phyloP scores from a whole-genome alignment of 1,140 invertebrate species.

The Ephestia elutella region DNA sequence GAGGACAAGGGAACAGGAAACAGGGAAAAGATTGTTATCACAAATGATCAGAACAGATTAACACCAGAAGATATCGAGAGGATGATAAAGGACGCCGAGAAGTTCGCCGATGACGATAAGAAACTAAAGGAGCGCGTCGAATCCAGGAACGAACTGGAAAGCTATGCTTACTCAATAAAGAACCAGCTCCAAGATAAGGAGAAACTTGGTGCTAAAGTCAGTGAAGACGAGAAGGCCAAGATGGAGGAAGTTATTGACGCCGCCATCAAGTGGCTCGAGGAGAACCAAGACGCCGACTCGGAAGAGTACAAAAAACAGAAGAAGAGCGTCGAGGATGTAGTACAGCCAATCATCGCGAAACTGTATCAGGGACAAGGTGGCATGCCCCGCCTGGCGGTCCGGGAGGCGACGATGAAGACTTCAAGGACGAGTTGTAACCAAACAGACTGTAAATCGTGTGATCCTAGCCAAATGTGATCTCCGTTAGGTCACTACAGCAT shows the following conservation, averaged over 20 bases:
- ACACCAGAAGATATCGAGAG: slow-evolving; percentile 98
- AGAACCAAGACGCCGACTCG: slow-evolving; percentile 94
- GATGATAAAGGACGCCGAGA: slow-evolving; percentile 99
- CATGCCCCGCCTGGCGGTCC: slow-evolving; percentile 80
- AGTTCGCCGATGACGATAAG: slow-evolving; percentile 99
- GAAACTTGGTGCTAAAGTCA: slow-evolving; percentile 94
- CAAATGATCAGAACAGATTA: slow-evolving; percentile 97
- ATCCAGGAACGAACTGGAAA: slow-evolving; percentile 95
- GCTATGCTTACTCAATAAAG: slow-evolving; percentile 98
- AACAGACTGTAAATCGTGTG: slow-evolving; percentile 50
- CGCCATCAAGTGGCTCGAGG: slow-evolving; percentile 98
- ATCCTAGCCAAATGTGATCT: slow-evolving; percentile 62
- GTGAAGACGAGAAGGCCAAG: slow-evolving; percentile 94
- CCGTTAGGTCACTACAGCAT: slow-evolving; percentile 32
- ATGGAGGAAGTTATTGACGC: slow-evolving; percentile 97
- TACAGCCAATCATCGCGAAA: slow-evolving; percentile 98
- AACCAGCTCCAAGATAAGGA: slow-evolving; percentile 98
- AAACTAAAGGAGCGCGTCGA: slow-evolving; percentile 98
- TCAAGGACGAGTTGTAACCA: slow-evolving; percentile 91
- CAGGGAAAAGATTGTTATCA: slow-evolving; percentile 98
- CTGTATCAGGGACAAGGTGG: slow-evolving; percentile 92
- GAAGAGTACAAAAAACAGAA: slow-evolving; percentile 98
- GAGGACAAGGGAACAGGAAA: slow-evolving; percentile 99
- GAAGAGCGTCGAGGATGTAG: slow-evolving; percentile 96
- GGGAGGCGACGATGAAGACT: slow-evolving; percentile 83